Base-by-base conservation (phyloP, 2,797 vertebrate genomes). In the Australoheros facetus region DNA sequence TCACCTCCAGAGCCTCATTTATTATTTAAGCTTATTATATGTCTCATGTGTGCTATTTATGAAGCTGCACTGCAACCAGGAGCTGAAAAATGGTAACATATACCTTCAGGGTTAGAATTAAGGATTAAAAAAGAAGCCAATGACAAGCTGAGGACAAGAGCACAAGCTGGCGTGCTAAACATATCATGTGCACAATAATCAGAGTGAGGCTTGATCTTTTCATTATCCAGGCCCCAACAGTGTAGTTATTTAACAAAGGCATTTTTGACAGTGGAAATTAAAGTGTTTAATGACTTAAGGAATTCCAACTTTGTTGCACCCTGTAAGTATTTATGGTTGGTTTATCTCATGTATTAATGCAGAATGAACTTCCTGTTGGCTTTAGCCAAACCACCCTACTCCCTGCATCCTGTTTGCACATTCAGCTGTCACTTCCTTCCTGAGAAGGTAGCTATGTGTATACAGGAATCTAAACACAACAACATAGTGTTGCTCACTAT, bases 371-470 rank as follows among this genome's bases (percentile, higher is more conserved):
- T 94, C 85, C 87, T 92, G 83, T 86, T 53, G 57, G 74, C 75
- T 73, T 84, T 71, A 42, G 75, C 72, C 73, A 83, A 64, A 66
- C 81, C 6, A 69, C 80, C 84, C 83, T 45, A 19, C 88, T 91
- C 84, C 70, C 89, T 91, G 86, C 90, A 93, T 95, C 94, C 94
- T 94, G 93, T 94, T 95, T 93, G 91, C 86, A 88, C 87, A 78
- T 88, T 90, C 79, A 76, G 82, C 78, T 93, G 89, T 92, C 86
- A 90, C 87, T 92, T 93, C 93, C 93, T 93, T 42, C 72, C 79
- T 87, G 79, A 90, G 85, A 87, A 90, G 82, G 90, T 87, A 80
- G 37, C 75, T 79, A 74, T 89, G 89, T 89, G 66, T 81, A 72
- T 39, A 79, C 37, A 91, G 34, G 62, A 69, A 66, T 77, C 83